Evolutionary conservation across 2,888 invertebrate genomes (phyloP).

Genomic region (Dolichopus griseipennis): DNA sequence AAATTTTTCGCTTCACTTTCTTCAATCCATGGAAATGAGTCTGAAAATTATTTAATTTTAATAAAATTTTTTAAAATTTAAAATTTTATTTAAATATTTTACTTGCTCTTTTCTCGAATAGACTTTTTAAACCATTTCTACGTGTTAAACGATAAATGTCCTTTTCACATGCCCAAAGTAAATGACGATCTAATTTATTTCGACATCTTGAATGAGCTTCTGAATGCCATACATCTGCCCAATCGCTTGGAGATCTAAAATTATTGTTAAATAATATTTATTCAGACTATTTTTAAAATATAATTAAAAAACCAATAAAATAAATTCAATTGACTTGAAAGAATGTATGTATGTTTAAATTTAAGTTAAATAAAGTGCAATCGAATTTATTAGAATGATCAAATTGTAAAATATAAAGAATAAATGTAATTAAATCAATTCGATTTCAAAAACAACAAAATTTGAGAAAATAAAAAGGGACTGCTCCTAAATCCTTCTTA

Average conservation of each 20-base stretch:
- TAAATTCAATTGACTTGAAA: too few species aligned
- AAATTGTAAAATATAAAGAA: too few species aligned
- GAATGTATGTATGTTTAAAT: too few species aligned
- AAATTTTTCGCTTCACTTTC: conserved; percentile 36
- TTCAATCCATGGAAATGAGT: conserved; percentile 40
- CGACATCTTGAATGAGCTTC: conserved; percentile 52
- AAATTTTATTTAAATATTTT: background rate
- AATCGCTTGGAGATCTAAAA: conserved; percentile 34
- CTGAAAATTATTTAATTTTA: conserved; percentile 24
- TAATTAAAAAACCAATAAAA: too few species aligned
- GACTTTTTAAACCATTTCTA: conserved; percentile 36
- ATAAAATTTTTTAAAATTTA: conserved; percentile 19
- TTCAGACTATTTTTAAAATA: too few species aligned
- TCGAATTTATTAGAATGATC: too few species aligned
- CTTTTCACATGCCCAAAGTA: conserved; percentile 55
- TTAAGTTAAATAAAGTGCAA: too few species aligned
- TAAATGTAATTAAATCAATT: too few species aligned
- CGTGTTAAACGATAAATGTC: conserved; percentile 51
- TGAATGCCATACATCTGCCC: conserved; percentile 52
- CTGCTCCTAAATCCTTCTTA: too few species aligned
- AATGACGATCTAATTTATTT: conserved; percentile 48
- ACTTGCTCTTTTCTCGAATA: background rate
- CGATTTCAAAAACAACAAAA: too few species aligned
- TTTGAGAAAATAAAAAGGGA: too few species aligned
- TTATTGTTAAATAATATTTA: too few species aligned